These are phyloP conservation scores for Fabriciana adippe DNA, from an alignment of 2,888 invertebrate species.

Conservation along the genomic window DNA sequence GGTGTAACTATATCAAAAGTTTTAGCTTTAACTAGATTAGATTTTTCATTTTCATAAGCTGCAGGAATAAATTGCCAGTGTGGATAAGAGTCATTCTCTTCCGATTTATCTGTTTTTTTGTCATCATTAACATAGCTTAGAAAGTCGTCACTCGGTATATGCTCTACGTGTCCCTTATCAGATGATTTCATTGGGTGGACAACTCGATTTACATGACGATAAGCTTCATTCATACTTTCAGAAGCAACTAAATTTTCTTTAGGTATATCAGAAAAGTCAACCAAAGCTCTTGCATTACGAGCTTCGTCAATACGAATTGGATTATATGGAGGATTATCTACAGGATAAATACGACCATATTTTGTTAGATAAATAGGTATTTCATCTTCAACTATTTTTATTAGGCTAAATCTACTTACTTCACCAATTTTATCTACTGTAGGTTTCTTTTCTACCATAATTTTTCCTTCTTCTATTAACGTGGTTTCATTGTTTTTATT, in stretches of 20 bases:
- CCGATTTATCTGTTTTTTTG: conserved; percentile 56
- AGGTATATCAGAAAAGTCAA: conserved; percentile 63
- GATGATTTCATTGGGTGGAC: conserved; percentile 45
- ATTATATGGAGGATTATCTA: conserved; percentile 75
- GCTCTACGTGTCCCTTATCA: conserved; percentile 54
- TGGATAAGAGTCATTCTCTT: conserved; percentile 49
- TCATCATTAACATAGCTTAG: conserved; percentile 69
- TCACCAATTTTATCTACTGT: conserved; percentile 86
- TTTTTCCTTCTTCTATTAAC: conserved; percentile 75
- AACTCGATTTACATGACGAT: conserved; percentile 64
- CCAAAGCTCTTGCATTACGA: conserved; percentile 73
- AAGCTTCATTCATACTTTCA: conserved; percentile 77
- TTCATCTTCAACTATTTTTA: conserved; percentile 85
- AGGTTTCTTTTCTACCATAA: conserved; percentile 83
- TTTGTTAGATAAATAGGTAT: conserved; percentile 78
- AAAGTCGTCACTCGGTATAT: conserved; percentile 61
- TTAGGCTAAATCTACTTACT: conserved; percentile 85
- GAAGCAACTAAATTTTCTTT: conserved; percentile 76
- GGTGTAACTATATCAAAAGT: conserved; percentile 70
- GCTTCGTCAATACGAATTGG: conserved; percentile 77
- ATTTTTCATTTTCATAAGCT: conserved; percentile 71
- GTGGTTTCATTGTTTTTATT: conserved; percentile 81
- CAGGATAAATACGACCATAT: conserved; percentile 74
- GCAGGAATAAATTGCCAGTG: conserved; percentile 78
- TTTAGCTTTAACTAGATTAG: conserved; percentile 53